Evolutionary conservation across 2,888 invertebrate genomes (phyloP), one percentile per base, ranked within the genome.

Genomic region (Pyrgus malvae): DNA sequence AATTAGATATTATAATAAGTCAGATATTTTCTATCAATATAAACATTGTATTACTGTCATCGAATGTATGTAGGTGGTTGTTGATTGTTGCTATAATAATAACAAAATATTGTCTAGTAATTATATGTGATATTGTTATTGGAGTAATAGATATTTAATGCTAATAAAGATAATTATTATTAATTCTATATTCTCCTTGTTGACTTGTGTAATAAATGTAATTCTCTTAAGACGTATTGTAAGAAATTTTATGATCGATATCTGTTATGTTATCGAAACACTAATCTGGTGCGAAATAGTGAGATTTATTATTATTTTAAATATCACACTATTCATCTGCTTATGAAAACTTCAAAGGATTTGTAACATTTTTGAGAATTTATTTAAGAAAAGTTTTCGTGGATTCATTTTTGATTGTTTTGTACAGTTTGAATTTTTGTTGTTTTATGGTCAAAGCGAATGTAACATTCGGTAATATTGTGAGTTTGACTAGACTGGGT

Each of bases 91-190:
- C 51, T 81, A 71, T 80, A 64, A 68, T 68, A 65, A 65, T 72
- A 74, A 72, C 76, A 75, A 78, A 80, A 78, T 79, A 84, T 79
- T 81, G 82, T 85, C 83, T 87, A 87, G 86, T 80, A 82, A 79
- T 72, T 83, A 75, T 86, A 89, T 87, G 89, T 89, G 89, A 89
- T 89, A 89, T 86, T 88, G 89, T 88, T 89, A 88, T 85, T 83
- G 80, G 77, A 84, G 72, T 84, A 74, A 84, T 83, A 85, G 82
- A 86, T 85, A 84, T 82, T 81, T 80, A 85, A 74, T 69, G 83
- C 79, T 86, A 83, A 74, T 63, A 46, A 54, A 46, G 45, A 54
- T 54, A 64, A 70, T 71, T 74, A 70, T 76, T 69, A 71, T 69
- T 74, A 75, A 76, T 79, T 79, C 73, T 83, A 80, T 83, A 86